Base-by-base conservation (phyloP, 2,888 invertebrate species). In the Branchinecta sandiegonensis region DNA sequence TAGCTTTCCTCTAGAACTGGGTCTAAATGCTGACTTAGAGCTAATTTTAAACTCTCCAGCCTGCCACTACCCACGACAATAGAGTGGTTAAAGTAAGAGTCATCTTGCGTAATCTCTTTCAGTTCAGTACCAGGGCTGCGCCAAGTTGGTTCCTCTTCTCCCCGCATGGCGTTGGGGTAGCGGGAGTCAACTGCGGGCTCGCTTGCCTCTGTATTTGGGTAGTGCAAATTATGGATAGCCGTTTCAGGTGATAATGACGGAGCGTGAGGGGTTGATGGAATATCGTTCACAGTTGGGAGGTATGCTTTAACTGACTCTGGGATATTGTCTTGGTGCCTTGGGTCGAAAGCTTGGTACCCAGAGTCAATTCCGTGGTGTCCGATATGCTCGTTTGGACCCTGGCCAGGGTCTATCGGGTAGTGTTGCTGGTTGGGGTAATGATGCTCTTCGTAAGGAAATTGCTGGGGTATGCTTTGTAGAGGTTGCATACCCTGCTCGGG, bases 41-140 rank as follows among this genome's bases (percentile, higher is more conserved):
- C 17, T 1, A 56, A 17, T 56, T 56, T 56, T 14, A 56, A 56
- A 17, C 17, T 56, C 17, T 56, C 56, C 8, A 56, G 56, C 10
- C 56, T n/a, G n/a, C 56, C 56, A 56, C 56, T 56, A 56, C 56
- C 17, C 14, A 56, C 56, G 8, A 56, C 56, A 56, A 56, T 17
- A 56, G 56, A 56, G 10, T 17, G 14, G n/a, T 56, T 10, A 9
- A 14, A 56, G 56, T 56, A 56, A 56, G n/a, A n/a, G 8, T 10
- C 17, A 14, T 56, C 56, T 37, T 37, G 37, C 37, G 37, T 37
- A 37, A 37, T 37, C 8, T 56, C 56, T 56, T 56, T 56, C n/a
- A 8, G n/a, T 2, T 56, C 56, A 17, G n/a, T 14, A 8, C n/a
- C 9, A n/a, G 14, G n/a, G 17, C 56, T 17, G 8, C 11, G n/a